Evolutionary conservation across 2,888 invertebrate species (phyloP).

Genomic region (Drosophila pegasa): DNA sequence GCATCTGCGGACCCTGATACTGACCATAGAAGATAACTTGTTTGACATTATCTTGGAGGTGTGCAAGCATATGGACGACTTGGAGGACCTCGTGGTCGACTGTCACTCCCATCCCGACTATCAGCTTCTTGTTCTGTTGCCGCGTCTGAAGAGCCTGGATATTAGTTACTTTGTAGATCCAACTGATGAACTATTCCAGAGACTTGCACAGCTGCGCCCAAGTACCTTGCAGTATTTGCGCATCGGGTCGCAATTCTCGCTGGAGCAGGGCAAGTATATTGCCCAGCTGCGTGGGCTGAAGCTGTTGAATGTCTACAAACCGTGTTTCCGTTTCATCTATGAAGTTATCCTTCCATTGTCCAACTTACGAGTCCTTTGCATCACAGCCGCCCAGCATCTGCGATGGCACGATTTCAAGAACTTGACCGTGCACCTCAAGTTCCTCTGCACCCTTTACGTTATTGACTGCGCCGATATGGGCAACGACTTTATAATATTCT

Average conservation of each 20-base stretch:
- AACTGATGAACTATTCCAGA: conserved; percentile 22
- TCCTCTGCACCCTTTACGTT: conserved; percentile 18
- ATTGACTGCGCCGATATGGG: conserved; percentile 8
- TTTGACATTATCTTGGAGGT: conserved; percentile 21
- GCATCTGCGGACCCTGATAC: conserved; percentile 23
- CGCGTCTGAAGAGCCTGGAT: conserved; percentile 21
- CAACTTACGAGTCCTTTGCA: conserved; percentile 18
- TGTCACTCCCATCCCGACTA: conserved; percentile 20
- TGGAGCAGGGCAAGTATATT: conserved; percentile 9
- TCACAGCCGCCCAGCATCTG: conserved; percentile 12
- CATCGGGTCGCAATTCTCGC: conserved; percentile 24
- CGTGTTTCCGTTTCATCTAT: conserved; percentile 5
- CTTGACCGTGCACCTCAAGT: conserved; percentile 23
- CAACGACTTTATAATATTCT: conserved; percentile 15
- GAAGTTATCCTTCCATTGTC: conserved; percentile 11
- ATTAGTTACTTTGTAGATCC: conserved; percentile 28
- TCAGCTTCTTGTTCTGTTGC: conserved; percentile 24
- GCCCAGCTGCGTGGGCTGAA: neutral
- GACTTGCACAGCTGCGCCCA: conserved; percentile 28
- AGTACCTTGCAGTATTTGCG: conserved; percentile 20
- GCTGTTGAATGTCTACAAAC: conserved; percentile 24
- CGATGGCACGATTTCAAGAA: conserved; percentile 13
- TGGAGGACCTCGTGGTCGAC: conserved; percentile 28
- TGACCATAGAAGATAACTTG: conserved; percentile 11
- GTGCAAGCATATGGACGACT: conserved; percentile 15